Evolutionary conservation across 2,113 vertebrate species (phyloP), one percentile per base, ranked within the genome.

Genomic region (Machaerirhynchus nigripectus): DNA sequence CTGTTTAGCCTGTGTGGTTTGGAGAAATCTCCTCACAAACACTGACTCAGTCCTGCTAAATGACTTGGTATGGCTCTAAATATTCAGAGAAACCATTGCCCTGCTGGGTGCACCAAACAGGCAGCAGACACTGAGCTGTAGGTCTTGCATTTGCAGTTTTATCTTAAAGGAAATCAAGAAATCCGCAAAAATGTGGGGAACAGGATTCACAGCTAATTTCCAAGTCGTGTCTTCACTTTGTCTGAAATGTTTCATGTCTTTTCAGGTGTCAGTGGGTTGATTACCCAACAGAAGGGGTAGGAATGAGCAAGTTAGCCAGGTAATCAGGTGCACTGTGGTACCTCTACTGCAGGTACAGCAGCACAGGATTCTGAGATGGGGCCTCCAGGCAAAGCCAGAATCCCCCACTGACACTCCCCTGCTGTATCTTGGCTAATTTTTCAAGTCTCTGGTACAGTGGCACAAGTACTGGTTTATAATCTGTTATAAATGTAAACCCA

Each of bases 231-330:
- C 77, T 95, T 81, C 26, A 17, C 50, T 77, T 89, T 74, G 22
- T 75, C 88, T 87, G 84, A 77, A 93, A 91, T 95, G 84, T 96
- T 91, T 91, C 57, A 0, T 94, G 87, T 97, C 95, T 96, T 97
- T 95, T 67, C 96, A 96, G 94, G 96, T 96, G 89, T 97, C 96
- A 95, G 81, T 95, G 93, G 90, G 96, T 96, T 97, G 96, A 91
- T 95, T 95, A 92, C 82, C 95, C 78, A 77, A 88, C 82, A 96
- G 96, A 93, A 91, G 95, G 94, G 95, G 94, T 97, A 96, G 96
- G 93, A 97, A 73, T 91, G 93, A 97, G 79, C 93, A 44, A 95
- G 67, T 94, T 97, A 95, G 95, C 93, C 91, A 97, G 93, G 95
- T 96, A 95, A 96, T 87, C 64, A 93, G 92, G 91, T 70, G 83